A percentile compares a stretch with the other conserved stretches of the same genome.
Evolutionary conservation across 2,888 invertebrate genomes (phyloP).

Genomic region (Hanleya hanleyi): DNA sequence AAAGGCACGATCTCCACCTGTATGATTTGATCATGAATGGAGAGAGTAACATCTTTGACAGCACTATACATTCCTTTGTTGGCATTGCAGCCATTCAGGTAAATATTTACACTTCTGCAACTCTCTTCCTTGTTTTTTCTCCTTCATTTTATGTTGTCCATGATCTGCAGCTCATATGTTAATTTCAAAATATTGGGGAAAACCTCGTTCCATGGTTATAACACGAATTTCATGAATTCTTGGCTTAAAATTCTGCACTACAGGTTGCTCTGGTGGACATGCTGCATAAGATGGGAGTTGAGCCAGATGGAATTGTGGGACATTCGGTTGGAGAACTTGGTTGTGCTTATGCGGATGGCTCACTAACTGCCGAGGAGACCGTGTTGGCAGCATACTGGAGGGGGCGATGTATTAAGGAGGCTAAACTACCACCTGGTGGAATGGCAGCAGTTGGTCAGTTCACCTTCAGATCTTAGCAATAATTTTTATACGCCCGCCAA

Average conservation of each 20-base stretch:
- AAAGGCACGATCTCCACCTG: slow-evolving; percentile 88
- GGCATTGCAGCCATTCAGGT: slow-evolving; percentile 96
- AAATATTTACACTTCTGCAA: slow-evolving; percentile 15
- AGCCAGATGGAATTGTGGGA: slow-evolving; percentile 95
- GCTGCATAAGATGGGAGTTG: slow-evolving; percentile 82
- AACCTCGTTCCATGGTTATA: no score
- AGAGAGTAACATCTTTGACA: slow-evolving; percentile 85
- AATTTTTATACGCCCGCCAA: no score
- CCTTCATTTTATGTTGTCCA: no score
- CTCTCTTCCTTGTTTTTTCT: no score
- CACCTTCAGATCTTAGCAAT: no score
- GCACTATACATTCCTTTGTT: slow-evolving; percentile 92
- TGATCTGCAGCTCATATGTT: no score
- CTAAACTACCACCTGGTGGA: slow-evolving; percentile 68
- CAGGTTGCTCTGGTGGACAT: slow-evolving; percentile 94
- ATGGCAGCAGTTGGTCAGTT: slow-evolving; percentile 73
- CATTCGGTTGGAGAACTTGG: slow-evolving; percentile 96
- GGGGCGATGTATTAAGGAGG: slow-evolving; percentile 70
- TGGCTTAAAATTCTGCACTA: no score
- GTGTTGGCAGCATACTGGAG: slow-evolving; percentile 95
- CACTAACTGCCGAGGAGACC: slow-evolving; percentile 94
- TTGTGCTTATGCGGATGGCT: slow-evolving; percentile 97
- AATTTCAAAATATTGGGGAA: no score
- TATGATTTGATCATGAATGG: slow-evolving; percentile 84
- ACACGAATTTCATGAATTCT: no score